A percentile compares a stretch with the other conserved stretches of the same genome.
Conservation (phyloP, 2,113 vertebrate genomes). For the Mustelus asterias region DNA sequence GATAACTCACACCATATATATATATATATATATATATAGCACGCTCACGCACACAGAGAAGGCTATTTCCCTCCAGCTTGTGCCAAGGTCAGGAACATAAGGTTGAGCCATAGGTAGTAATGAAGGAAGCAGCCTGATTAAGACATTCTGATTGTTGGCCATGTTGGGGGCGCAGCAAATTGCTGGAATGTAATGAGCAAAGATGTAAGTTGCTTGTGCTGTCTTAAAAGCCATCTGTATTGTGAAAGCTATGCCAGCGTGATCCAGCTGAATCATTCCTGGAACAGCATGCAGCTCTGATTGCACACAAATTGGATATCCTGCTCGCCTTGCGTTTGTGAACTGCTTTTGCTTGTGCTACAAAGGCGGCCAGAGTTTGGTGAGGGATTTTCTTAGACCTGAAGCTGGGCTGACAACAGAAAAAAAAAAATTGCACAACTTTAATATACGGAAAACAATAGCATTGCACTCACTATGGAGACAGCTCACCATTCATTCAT, state of each 20-base stretch:
- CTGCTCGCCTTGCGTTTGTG: neutral
- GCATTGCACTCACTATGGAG: neutral
- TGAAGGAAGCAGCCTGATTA: neutral
- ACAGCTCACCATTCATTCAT: neutral
- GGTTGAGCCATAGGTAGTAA: neutral
- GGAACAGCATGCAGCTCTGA: neutral
- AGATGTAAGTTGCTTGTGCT: neutral
- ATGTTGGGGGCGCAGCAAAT: neutral
- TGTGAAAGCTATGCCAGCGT: slow-evolving; percentile 7
- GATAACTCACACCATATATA: neutral
- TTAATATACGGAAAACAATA: neutral
- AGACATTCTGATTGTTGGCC: neutral
- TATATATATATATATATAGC: too few relatives aligned
- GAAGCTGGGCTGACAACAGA: neutral
- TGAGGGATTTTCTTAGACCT: neutral
- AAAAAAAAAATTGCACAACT: neutral
- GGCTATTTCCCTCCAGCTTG: neutral
- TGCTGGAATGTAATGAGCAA: neutral
- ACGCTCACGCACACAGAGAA: neutral
- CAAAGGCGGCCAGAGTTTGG: neutral
- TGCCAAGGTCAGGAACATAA: neutral
- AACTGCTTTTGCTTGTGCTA: neutral
- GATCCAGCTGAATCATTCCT: neutral
- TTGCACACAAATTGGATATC: neutral
- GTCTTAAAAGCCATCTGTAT: slow-evolving; percentile 11